Conservation (phyloP, 2,797 vertebrate genomes). For the Malacoctenus gilli region DNA sequence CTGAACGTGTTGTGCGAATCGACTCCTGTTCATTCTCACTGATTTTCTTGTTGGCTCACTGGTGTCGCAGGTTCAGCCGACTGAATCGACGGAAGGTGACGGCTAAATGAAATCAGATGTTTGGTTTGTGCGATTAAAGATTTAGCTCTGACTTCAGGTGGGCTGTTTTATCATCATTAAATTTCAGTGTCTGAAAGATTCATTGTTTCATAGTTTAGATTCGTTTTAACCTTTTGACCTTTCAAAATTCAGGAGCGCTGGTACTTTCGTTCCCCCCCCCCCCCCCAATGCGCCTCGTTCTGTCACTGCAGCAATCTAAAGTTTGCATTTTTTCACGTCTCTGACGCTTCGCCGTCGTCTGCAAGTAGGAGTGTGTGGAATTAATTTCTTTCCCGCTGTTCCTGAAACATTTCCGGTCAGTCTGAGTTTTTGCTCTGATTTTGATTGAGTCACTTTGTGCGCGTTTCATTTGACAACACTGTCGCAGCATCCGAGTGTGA, state of each 20-base stretch:
- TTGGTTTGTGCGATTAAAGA: conserved; percentile 40
- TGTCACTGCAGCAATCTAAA: too few relatives aligned
- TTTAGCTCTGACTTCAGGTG: conserved; percentile 19
- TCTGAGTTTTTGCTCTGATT: not conserved
- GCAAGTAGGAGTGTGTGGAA: too few relatives aligned
- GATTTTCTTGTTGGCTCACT: not conserved
- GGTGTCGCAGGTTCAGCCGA: not conserved
- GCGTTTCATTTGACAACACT: conserved; percentile 10
- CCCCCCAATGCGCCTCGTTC: too few relatives aligned
- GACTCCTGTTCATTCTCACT: not conserved
- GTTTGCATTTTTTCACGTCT: too few relatives aligned
- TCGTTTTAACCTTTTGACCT: too few relatives aligned
- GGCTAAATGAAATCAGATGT: conserved; percentile 20
- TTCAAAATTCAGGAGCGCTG: too few relatives aligned
- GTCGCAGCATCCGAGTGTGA: conserved; percentile 20
- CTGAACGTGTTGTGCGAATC: conserved; percentile 11
- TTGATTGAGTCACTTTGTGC: not conserved
- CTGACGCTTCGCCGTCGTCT: too few relatives aligned
- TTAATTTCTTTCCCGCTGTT: too few relatives aligned
- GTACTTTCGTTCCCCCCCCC: too few relatives aligned
- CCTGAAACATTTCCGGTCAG: too few relatives aligned
- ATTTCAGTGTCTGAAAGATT: conserved; percentile 4
- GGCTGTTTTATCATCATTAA: conserved; percentile 10
- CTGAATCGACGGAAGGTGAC: conserved; percentile 13
- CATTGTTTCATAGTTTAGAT: too few relatives aligned